Base-by-base conservation (phyloP, 1,140 invertebrate genomes). In the Harlomillsia oculata region DNA sequence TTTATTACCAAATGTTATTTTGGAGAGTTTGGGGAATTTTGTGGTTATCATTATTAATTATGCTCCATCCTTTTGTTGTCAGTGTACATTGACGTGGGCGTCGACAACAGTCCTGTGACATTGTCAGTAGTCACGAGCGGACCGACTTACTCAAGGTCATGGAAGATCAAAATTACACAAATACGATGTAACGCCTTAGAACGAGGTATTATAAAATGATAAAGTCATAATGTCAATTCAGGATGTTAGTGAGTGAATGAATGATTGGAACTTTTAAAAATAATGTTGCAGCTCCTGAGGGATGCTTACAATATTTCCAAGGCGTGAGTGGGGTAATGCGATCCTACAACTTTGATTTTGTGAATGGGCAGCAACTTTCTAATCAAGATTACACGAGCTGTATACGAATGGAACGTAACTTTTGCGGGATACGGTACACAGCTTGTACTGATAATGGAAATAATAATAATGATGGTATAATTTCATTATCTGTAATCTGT, bases 331-430 rank as follows among this genome's bases (percentile, higher is more conserved):
- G 87, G 0, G 80, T 82, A 46, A 77, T 91, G 5, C 77, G 79
- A 11, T 87, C 85, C 2, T 92, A 86, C 69, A 92, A 92, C 71
- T 91, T 84, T 66, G 84, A 89, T 56, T 76, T 82, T 0, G 72
- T 72, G 0, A 75, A 71, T 1, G 87, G 87, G 0, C 72, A 85
- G n/a, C 87, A 91, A 67, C 73, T 92, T 1, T 87, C 85, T 21
- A 90, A 90, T 71, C 87, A 91, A 68, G 85, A 91, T 67, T 92
- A 91, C 69, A 85, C 85, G 52, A 82, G 88, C 45, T 92, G 89
- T 68, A 78, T 91, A 18, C 72, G 89, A 26, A 83, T 82, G 58
- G 89, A 91, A 67, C 78, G 83, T 56, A 91, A 90, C 67, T 92
- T 91, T 68, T 91, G 88, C 64, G 83, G 86, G 2, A 85, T 92